Conservation (phyloP, 2,797 vertebrate genomes). For the Diplodus puntazzo region DNA sequence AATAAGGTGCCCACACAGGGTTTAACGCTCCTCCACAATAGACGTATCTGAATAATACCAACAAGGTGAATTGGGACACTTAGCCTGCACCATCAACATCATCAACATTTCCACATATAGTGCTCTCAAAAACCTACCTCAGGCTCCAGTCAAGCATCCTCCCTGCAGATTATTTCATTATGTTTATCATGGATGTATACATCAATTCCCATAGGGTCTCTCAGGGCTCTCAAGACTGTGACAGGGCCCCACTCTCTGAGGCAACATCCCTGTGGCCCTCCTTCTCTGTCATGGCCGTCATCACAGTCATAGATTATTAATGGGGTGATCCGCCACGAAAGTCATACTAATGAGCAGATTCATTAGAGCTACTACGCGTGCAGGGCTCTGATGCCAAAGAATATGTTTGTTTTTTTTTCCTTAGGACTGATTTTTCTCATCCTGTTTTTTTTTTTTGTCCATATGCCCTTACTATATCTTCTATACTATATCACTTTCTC, state of each 20-base stretch:
- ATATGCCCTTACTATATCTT: conserved; percentile 23
- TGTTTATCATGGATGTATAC: conserved; percentile 24
- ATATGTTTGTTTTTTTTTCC: conserved; percentile 22
- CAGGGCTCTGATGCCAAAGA: conserved; percentile 34
- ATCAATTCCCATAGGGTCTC: conserved; percentile 2
- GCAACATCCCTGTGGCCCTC: conserved; percentile 34
- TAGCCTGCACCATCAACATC: neutral
- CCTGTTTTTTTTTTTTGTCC: conserved; percentile 33
- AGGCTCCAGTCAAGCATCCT: conserved; percentile 4
- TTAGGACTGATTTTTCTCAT: conserved; percentile 25
- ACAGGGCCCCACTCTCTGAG: conserved; percentile 46
- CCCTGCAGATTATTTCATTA: conserved; percentile 24
- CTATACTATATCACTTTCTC: conserved; percentile 38
- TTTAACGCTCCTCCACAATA: conserved; percentile 8
- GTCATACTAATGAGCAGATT: conserved; percentile 79
- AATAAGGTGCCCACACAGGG: conserved; percentile 37
- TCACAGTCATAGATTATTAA: conserved; percentile 78
- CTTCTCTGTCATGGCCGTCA: conserved; percentile 57
- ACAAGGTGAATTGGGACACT: conserved; percentile 21
- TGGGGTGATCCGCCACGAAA: conserved; percentile 68
- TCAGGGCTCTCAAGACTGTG: conserved; percentile 30
- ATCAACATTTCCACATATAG: neutral
- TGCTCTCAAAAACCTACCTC: conserved; percentile 17
- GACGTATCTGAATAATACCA: conserved; percentile 21
- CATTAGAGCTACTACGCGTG: conserved; percentile 64